phyloP scores from a whole-genome alignment of 2,797 vertebrate genomes.

The Poeciliopsis gracilis region DNA sequence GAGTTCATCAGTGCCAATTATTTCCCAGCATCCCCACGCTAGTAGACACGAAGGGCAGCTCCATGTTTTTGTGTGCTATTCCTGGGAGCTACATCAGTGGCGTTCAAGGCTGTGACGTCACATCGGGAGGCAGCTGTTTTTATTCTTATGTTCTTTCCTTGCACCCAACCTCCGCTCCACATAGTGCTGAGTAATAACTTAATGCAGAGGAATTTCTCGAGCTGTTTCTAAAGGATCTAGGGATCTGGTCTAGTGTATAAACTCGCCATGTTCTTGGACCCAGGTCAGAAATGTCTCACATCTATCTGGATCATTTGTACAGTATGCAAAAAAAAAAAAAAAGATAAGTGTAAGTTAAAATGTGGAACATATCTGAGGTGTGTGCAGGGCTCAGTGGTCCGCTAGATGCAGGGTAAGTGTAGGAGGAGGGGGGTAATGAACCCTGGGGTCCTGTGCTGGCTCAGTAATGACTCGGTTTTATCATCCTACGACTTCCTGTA shows the following conservation, averaged over 20 bases:
- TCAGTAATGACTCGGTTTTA: slow-evolving; percentile 84
- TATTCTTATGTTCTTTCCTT: slow-evolving; percentile 66
- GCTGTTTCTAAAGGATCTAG: slow-evolving; percentile 5
- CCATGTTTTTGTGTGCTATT: slow-evolving; percentile 62
- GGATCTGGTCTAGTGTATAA: background rate
- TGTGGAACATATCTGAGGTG: slow-evolving; percentile 46
- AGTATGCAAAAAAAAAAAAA: background rate
- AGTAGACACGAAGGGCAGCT: slow-evolving; percentile 44
- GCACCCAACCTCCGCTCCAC: slow-evolving; percentile 39
- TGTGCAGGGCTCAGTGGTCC: slow-evolving; percentile 63
- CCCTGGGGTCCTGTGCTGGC: slow-evolving; percentile 81
- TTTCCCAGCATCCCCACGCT: slow-evolving; percentile 52
- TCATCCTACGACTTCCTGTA: slow-evolving; percentile 87
- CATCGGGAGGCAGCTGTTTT: slow-evolving; percentile 67
- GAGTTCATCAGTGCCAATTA: slow-evolving; percentile 67
- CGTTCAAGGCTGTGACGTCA: slow-evolving; percentile 69
- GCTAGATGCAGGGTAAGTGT: slow-evolving; percentile 70
- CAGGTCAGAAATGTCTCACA: background rate
- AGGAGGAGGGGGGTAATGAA: slow-evolving; percentile 75
- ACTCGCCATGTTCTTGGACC: too few species aligned
- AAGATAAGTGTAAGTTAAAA: background rate
- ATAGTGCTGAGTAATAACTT: slow-evolving; percentile 69
- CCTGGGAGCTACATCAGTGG: slow-evolving; percentile 64
- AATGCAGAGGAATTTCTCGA: slow-evolving; percentile 32
- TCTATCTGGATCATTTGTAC: background rate